Base-by-base conservation (phyloP, 1,140 invertebrate species). In the Kradibia gibbosae region DNA sequence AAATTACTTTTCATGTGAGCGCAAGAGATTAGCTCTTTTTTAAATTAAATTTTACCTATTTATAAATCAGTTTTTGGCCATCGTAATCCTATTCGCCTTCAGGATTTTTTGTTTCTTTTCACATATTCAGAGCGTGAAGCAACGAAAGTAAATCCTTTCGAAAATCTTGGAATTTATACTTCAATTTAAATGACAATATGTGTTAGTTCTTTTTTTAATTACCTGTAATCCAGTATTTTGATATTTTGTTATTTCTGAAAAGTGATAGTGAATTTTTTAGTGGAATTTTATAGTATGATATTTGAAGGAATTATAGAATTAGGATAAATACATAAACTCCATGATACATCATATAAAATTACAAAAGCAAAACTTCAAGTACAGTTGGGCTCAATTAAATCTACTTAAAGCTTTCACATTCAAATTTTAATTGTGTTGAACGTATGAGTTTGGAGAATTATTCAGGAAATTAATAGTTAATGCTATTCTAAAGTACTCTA, bases 391-490 rank as follows among this genome's bases (percentile, higher is more conserved):
- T 48, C 62, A 67, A 67, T 71, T 71, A 71, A 71, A 48, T 71
- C 42, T 25, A 48, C 15, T 71, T 71, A 67, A 67, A 71, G 70
- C 70, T 48, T 31, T 71, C n/a, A 71, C n/a, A 71, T 71, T 71
- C 42, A 48, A 71, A 71, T 71, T 71, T 48, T 48, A 71, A 71
- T 71, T 45, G n/a, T 48, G 70, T 48, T 71, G 70, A 48, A 48
- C n/a, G 42, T 71, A 71, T 71, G 42, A 45, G 70, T 71, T 71
- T 48, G 42, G 42, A 28, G 39, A 71, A 71, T 71, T 71, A 71
- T 71, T 71, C 70, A 71, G n/a, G 25, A 71, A 71, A 71, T 71
- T 71, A 71, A 71, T 71, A 71, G 42, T 48, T 48, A 71, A 71
- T 48, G 11, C 42, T 48, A 48, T 71, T 71, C 42, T 48, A 71